phyloP scores from a whole-genome alignment of 2,888 invertebrate genomes.

The Pheosia tremula region DNA sequence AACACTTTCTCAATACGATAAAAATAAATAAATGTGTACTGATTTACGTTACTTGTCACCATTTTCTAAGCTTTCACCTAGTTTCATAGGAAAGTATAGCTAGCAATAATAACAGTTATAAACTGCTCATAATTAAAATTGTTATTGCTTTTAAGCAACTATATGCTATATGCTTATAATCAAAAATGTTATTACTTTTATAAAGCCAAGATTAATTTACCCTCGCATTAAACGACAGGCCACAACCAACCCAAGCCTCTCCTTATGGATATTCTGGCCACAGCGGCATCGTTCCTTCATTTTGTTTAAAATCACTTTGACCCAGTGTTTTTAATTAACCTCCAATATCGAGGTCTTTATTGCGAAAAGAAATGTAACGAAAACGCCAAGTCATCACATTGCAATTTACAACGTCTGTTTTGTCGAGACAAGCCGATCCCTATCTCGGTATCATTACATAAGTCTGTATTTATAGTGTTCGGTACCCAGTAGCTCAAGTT shows the following conservation, averaged over 20 bases:
- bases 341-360: constrained; percentile 56
- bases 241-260: no score
- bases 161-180: no score
- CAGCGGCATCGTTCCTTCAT: not conserved
- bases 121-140: no score
- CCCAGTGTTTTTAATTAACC: constrained; percentile 48
- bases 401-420: constrained; percentile 72
- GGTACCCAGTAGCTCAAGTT: constrained; percentile 17
- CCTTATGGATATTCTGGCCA: not conserved
- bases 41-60: no score
- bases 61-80: no score
- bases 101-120: no score
- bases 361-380: constrained; percentile 61
- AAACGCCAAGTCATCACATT: constrained; percentile 63
- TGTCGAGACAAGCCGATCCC: constrained; percentile 53
- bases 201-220: no score
- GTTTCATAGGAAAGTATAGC: no score
- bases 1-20: not conserved
- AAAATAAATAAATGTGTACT: not conserved
- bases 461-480: constrained; percentile 35
- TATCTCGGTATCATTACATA: constrained; percentile 65
- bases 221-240: no score
- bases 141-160: no score
- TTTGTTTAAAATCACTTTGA: not conserved
- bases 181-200: no score